Evolutionary conservation across 2,113 vertebrate species (phyloP), one percentile per base, ranked within the genome.

Genomic region (Brienomyrus longianalis): DNA sequence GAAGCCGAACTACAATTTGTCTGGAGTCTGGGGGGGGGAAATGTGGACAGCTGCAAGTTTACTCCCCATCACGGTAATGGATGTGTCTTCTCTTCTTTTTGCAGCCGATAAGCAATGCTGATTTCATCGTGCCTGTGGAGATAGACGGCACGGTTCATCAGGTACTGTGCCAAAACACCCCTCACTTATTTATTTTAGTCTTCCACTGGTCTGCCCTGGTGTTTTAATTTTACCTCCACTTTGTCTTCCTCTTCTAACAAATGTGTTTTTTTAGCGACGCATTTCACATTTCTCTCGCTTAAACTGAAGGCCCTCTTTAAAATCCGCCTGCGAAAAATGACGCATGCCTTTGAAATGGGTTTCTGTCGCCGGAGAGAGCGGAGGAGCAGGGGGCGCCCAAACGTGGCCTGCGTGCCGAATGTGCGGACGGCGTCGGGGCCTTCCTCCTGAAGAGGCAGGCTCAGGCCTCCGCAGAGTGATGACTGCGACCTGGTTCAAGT

Each of bases 121-220:
- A 99, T 94, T 99, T 99, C 95, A 99, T 99, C 83, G 98, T 99
- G 93, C 98, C 98, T 0, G 98, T 99, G 94, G 98, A 99, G 95
- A 99, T 99, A 9, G 98, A 99, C 93, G 98, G 98, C 93, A 99
- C 97, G 9, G 97, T 99, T 96, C 98, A 99, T 95, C 98, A 99
- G 98, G 98, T 99, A 96, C 74, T 54, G 27, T 89, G 88, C 62
- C 45, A 27, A 43, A 45, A 35, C 77, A 11, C 4, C 43, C 2
- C 74, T 19, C 3, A 23, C 88, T 13, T 48, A 43, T 70, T 70
- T 66, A n/a, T 48, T 86, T 50, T 27, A 52, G 13, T n/a, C 51
- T 13, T 2, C 10, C 51, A 6, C 27, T 87, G 51, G 3, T 43
- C 17, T 19, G 35, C 50, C 27, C 35, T 8, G 19, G 5, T 87